Evolutionary conservation across 2,888 invertebrate species (phyloP), one percentile per base, ranked within the genome.

Genomic region (Cataglyphis livida): DNA sequence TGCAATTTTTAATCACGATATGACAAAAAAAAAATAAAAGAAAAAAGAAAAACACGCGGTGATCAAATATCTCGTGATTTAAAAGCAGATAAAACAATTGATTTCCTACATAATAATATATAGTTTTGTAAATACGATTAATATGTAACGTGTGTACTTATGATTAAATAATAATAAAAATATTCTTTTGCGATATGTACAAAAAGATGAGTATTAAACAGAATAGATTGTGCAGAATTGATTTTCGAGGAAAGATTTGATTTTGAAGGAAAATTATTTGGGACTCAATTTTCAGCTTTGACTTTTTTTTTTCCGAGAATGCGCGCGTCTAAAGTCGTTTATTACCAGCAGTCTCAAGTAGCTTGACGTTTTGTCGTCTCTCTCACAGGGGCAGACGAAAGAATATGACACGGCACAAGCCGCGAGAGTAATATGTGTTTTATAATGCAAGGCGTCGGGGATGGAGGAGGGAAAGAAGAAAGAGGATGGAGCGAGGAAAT

Each of bases 371-470:
- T 57, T 21, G 73, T 71, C 73, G 78, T 44, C 59, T 59, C 18
- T 44, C 73, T 32, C 41, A 51, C 21, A 38, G 65, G 74, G 81
- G 62, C 51, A 81, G 75, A 54, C 54, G 62, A 65, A 81, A 71
- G 70, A 83, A 70, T 64, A 68, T 70, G 71, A 81, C 62, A 70
- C 41, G 82, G 66, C 44, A 71, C 62, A 87, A 86, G 86, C 82
- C 73, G 75, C 68, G 81, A 68, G 73, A 84, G 75, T 89, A 89
- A 90, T 90, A 85, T 84, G 82, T 83, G 84, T 82, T 87, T 88
- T 86, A 89, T 89, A 90, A 90, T 86, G 83, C 86, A 81, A 66
- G 76, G 78, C 83, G 73, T 32, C 68, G 74, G 61, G 68, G 66
- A 73, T 79, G 82, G 48, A 15, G 54, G 82, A 74, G 84, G 81